These are phyloP conservation scores for Otolemur crassicaudatus DNA, from an alignment of 2,797 vertebrate genomes.

Conservation along the genomic window DNA sequence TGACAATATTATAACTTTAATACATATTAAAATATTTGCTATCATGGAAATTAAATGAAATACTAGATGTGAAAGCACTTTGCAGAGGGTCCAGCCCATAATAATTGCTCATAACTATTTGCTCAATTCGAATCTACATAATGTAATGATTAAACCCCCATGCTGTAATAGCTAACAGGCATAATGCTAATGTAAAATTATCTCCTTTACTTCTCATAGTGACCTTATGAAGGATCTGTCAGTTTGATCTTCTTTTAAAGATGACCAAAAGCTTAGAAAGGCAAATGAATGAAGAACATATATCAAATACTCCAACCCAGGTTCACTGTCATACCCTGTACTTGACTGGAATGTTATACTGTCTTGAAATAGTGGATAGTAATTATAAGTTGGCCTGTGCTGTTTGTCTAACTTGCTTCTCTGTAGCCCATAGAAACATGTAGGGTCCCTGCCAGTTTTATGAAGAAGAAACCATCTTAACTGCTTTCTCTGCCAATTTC, in stretches of 20 bases:
- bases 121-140: constrained; percentile 26
- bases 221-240: neutral
- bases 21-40: neutral
- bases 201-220: neutral
- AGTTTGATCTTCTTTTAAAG: neutral
- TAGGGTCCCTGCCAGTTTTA: neutral
- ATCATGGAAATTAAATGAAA: neutral
- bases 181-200: neutral
- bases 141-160: neutral
- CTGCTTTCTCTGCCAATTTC: neutral
- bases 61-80: neutral
- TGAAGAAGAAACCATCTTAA: neutral
- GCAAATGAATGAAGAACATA: neutral
- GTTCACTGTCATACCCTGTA: neutral
- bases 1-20: neutral
- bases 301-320: neutral
- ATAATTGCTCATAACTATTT: neutral
- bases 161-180: neutral
- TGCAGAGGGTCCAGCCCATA: neutral
- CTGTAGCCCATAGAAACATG: neutral
- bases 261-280: neutral
- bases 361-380: neutral
- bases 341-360: neutral
- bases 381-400: neutral
- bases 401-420: neutral